A percentile compares a stretch with the other conserved stretches of the same genome.
Conservation (phyloP, 1,140 invertebrate genomes). For the Teleopsis dalmanni region DNA sequence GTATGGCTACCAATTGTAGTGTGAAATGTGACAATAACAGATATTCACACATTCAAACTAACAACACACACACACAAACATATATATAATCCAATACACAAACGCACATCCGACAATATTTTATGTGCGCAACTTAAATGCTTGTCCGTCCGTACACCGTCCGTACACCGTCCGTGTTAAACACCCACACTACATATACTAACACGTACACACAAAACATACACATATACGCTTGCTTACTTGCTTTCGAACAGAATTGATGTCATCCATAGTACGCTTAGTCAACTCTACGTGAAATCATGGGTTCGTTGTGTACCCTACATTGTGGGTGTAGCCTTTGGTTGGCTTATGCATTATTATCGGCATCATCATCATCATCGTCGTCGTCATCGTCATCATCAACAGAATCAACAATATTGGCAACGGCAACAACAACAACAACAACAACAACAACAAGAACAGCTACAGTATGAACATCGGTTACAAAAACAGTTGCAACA, state of each 20-base stretch:
- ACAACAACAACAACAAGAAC: slow-evolving; percentile 4
- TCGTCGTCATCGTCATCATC: neutral
- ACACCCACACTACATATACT: neutral
- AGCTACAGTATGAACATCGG: neutral
- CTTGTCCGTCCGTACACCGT: no score
- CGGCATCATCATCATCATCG: slow-evolving; percentile 1
- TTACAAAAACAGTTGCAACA: neutral
- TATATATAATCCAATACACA: no score
- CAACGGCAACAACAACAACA: slow-evolving; percentile 3
- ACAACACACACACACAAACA: no score
- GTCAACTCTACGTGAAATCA: slow-evolving; percentile 18
- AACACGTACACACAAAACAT: neutral
- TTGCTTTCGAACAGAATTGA: slow-evolving; percentile 11
- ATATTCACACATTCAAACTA: neutral
- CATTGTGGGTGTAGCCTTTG: slow-evolving; percentile 13
- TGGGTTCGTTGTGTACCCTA: slow-evolving; percentile 18
- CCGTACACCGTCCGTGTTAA: neutral
- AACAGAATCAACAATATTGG: neutral
- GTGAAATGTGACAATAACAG: neutral
- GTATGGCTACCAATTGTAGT: slow-evolving; percentile 1
- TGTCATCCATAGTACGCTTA: slow-evolving; percentile 13
- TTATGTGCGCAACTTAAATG: no score
- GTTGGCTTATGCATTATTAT: slow-evolving; percentile 13
- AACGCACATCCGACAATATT: no score
- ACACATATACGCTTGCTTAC: neutral